A percentile compares a stretch with the other conserved stretches of the same genome.
Evolutionary conservation across 2,797 vertebrate genomes (phyloP).

Genomic region (Rhinophrynus dorsalis): DNA sequence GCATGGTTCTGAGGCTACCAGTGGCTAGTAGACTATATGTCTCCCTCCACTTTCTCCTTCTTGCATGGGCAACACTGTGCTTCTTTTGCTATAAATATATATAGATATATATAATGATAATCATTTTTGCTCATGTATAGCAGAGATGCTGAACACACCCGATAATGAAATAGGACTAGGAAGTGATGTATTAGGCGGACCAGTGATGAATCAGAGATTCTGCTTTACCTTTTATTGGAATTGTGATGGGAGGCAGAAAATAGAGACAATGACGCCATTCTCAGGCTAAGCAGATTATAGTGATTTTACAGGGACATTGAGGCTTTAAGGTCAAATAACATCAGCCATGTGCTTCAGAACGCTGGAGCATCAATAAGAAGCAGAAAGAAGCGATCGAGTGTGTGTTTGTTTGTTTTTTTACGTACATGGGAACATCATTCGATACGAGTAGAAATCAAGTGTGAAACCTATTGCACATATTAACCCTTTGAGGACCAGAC

Average conservation of each 20-base stretch:
- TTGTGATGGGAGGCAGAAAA: neutral
- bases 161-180: no score
- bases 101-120: no score
- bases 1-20: no score
- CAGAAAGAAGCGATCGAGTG: neutral
- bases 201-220: neutral
- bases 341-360: neutral
- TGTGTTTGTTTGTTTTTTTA: neutral
- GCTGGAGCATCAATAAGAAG: neutral
- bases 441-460: neutral
- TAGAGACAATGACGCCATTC: conserved; percentile 13
- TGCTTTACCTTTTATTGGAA: neutral
- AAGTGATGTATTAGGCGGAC: neutral
- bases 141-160: no score
- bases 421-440: neutral
- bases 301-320: conserved; percentile 9
- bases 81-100: no score
- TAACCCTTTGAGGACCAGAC: no score
- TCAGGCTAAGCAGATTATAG: conserved; percentile 8
- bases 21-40: no score
- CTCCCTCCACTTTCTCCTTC: no score
- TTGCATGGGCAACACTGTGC: no score
- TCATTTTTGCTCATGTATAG: no score
- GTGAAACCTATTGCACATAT: no score
- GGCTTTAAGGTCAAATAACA: conserved; percentile 14